These are phyloP conservation scores for Gobio occitaniae DNA, from an alignment of 2,797 vertebrate species.

Conservation along the genomic window DNA sequence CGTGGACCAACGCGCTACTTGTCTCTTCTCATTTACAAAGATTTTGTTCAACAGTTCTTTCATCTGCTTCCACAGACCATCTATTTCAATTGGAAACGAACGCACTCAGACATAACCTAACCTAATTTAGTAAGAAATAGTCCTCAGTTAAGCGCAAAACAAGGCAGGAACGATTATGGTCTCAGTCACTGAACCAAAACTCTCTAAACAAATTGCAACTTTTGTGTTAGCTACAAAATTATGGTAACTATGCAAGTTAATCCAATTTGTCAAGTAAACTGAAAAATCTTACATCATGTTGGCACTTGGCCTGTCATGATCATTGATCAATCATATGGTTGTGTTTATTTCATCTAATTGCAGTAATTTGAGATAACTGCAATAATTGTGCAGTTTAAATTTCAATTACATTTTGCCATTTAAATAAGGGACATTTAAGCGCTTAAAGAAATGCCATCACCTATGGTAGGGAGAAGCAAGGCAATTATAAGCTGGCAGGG, in stretches of 20 bases:
- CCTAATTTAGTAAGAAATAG: conserved; percentile 42
- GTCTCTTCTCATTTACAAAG: conserved; percentile 78
- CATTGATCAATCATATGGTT: not conserved
- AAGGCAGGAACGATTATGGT: conserved; percentile 24
- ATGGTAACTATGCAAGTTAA: not conserved
- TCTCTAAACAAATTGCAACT: not conserved
- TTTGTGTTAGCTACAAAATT: not conserved
- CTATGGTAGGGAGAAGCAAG: not conserved
- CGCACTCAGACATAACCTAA: conserved; percentile 25
- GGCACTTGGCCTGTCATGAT: not conserved
- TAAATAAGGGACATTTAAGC: not conserved
- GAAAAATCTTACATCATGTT: not conserved
- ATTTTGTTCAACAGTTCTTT: conserved; percentile 77
- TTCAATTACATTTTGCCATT: not conserved
- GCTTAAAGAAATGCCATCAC: not conserved
- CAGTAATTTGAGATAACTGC: not conserved
- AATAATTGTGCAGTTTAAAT: not conserved
- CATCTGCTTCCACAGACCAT: conserved; percentile 74
- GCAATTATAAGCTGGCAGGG: not conserved
- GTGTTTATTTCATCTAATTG: not conserved
- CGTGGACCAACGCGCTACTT: conserved; percentile 76
- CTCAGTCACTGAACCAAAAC: conserved; percentile 27
- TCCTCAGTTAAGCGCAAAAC: conserved; percentile 47
- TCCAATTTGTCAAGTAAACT: conserved; percentile 13
- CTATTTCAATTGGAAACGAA: conserved; percentile 66